Evolutionary conservation across 2,113 vertebrate species (phyloP), one percentile per base, ranked within the genome.

Genomic region (Silurus asotus): DNA sequence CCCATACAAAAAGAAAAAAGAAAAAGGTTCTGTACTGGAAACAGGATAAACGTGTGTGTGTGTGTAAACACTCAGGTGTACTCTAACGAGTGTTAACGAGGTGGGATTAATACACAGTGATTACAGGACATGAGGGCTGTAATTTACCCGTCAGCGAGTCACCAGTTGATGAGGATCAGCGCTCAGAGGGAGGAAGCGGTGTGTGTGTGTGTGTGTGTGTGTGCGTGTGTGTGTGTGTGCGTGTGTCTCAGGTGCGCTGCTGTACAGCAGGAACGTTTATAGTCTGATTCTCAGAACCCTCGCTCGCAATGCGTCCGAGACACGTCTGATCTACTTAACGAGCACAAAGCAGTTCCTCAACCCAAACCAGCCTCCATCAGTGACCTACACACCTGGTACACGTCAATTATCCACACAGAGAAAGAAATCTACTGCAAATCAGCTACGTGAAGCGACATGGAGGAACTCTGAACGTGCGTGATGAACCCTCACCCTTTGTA

Each of bases 401-500:
- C 37, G 37, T 37, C 37, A 37, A 37, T 37, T 37, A 37, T 37
- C 37, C 37, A 37, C 37, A 37, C 37, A 37, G 37, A 37, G 37
- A 37, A 37, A 37, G 37, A 37, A 1, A 37, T 37, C 37, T 37
- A 37, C 37, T 37, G 37, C 37, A 37, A 37, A 37, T 1, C 28
- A 37, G 1, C 28, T 37, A 37, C 28, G 2, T 37, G 28, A 37
- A 37, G 28, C 28, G 3, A 37, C 37, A 37, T 37, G 37, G 37
- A 37, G 37, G 37, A 37, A 37, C 37, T 37, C 37, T 37, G 37
- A 1, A 2, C 25, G 65, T 9, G 25, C n/a, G 6, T 51, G 72
- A n/a, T 48, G 20, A 75, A 58, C 58, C 17, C 93, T 94, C 92
- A 99, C 98, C 97, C 98, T 94, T 95, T 96, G 89, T 96, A 97